phyloP scores from a whole-genome alignment of 2,797 vertebrate species.

The Scolopax rusticola region DNA sequence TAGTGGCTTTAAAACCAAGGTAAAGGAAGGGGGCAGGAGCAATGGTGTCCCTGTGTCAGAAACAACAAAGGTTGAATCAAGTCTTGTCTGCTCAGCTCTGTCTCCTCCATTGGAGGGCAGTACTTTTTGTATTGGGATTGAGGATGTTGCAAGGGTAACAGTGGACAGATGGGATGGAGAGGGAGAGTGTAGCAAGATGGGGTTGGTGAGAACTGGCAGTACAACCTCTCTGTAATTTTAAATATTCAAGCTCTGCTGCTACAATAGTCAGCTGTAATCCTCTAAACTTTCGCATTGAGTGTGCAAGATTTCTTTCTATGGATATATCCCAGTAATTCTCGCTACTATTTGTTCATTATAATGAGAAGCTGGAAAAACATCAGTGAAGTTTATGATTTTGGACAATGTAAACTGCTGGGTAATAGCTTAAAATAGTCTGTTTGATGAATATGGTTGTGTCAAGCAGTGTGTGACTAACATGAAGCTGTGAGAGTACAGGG shows the following conservation, averaged over 20 bases:
- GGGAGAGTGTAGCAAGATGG: too few species aligned
- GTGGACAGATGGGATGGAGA: background rate
- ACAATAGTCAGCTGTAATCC: background rate
- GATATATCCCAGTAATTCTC: background rate
- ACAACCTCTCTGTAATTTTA: background rate
- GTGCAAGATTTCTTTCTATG: background rate
- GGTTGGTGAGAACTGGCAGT: background rate
- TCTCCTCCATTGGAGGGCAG: background rate
- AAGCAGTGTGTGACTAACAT: slow-evolving; percentile 55
- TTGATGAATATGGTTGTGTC: slow-evolving; percentile 58
- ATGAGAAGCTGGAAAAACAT: slow-evolving; percentile 2
- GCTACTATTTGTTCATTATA: background rate
- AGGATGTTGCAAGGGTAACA: background rate
- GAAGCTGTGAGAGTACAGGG: slow-evolving; percentile 31
- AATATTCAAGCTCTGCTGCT: background rate
- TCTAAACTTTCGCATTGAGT: background rate
- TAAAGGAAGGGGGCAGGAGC: background rate
- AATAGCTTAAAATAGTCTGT: slow-evolving; percentile 57
- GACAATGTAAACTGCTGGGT: slow-evolving; percentile 49
- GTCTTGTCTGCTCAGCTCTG: background rate
- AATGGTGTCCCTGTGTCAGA: background rate
- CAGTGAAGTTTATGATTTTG: slow-evolving; percentile 43
- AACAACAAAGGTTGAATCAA: background rate
- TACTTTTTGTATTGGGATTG: background rate
- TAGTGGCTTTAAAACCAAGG: background rate